phyloP scores from a whole-genome alignment of 2,888 invertebrate genomes.

The Pemphredon lugubris region DNA sequence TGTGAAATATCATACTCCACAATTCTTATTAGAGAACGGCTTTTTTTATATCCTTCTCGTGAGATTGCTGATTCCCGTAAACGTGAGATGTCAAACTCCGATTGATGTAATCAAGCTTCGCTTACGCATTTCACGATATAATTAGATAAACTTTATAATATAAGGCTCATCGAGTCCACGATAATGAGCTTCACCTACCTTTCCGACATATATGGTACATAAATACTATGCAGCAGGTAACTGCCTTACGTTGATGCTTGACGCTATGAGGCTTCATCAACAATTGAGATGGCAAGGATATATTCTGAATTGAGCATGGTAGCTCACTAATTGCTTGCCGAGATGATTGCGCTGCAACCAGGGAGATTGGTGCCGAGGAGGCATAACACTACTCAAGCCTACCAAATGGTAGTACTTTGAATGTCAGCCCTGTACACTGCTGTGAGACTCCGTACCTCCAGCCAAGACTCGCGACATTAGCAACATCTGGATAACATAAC shows the following conservation, averaged over 20 bases:
- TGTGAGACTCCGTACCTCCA: constrained; percentile 76
- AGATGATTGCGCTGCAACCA: constrained; percentile 76
- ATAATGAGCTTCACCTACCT: constrained; percentile 75
- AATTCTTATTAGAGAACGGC: constrained; percentile 26
- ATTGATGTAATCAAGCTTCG: constrained; percentile 37
- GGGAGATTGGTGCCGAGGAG: constrained; percentile 75
- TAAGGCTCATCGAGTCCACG: constrained; percentile 63
- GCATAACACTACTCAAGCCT: constrained; percentile 80
- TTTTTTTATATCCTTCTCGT: constrained; percentile 22
- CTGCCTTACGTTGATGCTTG: constrained; percentile 78
- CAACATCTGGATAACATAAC: constrained; percentile 79
- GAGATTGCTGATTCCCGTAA: constrained; percentile 30
- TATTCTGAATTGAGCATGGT: constrained; percentile 77
- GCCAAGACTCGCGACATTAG: constrained; percentile 76
- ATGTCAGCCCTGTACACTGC: constrained; percentile 78
- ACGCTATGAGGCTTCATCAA: constrained; percentile 80
- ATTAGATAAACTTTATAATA: constrained; percentile 56
- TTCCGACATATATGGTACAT: constrained; percentile 80
- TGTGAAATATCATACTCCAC: constrained; percentile 22
- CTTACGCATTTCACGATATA: constrained; percentile 39
- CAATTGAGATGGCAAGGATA: constrained; percentile 77
- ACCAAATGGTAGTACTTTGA: constrained; percentile 78
- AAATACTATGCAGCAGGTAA: constrained; percentile 80
- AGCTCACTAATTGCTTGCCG: constrained; percentile 77
- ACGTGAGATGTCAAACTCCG: constrained; percentile 36